phyloP scores from a whole-genome alignment of 1,140 invertebrate species.

The Temnothorax longispinosus region DNA sequence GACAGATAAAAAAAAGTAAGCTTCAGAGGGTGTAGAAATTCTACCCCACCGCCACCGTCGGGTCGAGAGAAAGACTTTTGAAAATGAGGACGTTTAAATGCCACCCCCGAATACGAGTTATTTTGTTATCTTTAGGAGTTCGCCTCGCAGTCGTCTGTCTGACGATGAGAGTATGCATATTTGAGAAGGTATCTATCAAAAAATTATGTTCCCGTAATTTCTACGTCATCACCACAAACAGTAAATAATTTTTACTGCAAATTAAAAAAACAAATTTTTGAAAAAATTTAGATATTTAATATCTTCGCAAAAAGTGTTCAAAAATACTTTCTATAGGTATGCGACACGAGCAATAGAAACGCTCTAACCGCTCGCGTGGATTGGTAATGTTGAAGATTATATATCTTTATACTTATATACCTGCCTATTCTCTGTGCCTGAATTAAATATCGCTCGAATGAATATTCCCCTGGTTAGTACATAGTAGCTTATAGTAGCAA shows the following conservation, averaged over 20 bases:
- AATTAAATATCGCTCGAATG: slow-evolving; percentile 40
- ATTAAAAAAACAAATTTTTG: background rate
- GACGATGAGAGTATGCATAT: background rate
- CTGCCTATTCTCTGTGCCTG: background rate
- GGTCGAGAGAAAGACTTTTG: slow-evolving; percentile 58
- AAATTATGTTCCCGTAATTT: background rate
- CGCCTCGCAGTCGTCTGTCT: slow-evolving; percentile 51
- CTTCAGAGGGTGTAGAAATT: slow-evolving; percentile 48
- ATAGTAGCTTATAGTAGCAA: slow-evolving; percentile 7
- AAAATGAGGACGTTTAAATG: slow-evolving; percentile 78
- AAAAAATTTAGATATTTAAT: background rate
- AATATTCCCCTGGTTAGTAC: slow-evolving; percentile 12
- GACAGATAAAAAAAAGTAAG: slow-evolving; percentile 43
- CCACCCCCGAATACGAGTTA: slow-evolving; percentile 73
- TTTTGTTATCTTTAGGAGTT: slow-evolving; percentile 76
- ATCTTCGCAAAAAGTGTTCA: background rate
- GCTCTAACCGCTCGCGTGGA: background rate
- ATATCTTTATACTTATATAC: background rate
- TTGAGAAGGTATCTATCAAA: slow-evolving; percentile 58
- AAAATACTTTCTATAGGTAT: background rate
- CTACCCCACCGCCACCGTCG: slow-evolving; percentile 25
- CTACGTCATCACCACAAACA: background rate
- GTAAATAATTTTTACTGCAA: background rate
- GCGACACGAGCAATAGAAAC: background rate
- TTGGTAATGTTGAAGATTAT: background rate